Evolutionary conservation across 1,140 invertebrate genomes (phyloP).

Genomic region (Drosophila nikananu): DNA sequence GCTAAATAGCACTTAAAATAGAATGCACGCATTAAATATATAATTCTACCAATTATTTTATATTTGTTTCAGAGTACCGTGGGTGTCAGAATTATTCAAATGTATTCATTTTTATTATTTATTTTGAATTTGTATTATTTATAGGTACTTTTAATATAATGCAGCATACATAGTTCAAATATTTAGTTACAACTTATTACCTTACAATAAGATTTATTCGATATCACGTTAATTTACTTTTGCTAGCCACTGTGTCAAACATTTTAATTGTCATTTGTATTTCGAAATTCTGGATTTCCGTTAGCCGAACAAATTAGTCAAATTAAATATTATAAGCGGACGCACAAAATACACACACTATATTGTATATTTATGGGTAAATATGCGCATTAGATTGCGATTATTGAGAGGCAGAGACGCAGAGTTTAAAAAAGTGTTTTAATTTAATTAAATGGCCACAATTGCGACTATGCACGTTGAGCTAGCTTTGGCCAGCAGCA

Average conservation of each 20-base stretch:
- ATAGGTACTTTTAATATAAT: background rate
- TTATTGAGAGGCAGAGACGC: conserved; percentile 17
- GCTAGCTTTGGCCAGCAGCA: background rate
- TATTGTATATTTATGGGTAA: conserved; percentile 38
- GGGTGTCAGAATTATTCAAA: background rate
- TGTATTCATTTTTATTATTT: background rate
- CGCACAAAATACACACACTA: conserved; percentile 13
- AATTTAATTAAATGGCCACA: conserved; percentile 49
- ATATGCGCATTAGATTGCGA: conserved; percentile 28
- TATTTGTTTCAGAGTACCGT: background rate
- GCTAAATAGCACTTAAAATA: background rate
- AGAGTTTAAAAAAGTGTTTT: conserved; percentile 5
- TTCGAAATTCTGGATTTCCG: conserved; percentile 10
- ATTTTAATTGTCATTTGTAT: conserved; percentile 19
- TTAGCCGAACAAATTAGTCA: conserved; percentile 20
- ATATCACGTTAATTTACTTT: background rate
- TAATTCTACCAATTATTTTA: background rate
- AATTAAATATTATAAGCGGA: conserved; percentile 35
- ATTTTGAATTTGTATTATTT: background rate
- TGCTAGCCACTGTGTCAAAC: background rate
- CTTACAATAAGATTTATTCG: background rate
- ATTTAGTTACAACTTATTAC: conserved; percentile 13
- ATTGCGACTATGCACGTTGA: conserved; percentile 13
- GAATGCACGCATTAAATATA: conserved; percentile 4
- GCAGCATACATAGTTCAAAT: background rate